Base-by-base conservation (phyloP, 2,888 invertebrate genomes). In the Tiphia femorata region DNA sequence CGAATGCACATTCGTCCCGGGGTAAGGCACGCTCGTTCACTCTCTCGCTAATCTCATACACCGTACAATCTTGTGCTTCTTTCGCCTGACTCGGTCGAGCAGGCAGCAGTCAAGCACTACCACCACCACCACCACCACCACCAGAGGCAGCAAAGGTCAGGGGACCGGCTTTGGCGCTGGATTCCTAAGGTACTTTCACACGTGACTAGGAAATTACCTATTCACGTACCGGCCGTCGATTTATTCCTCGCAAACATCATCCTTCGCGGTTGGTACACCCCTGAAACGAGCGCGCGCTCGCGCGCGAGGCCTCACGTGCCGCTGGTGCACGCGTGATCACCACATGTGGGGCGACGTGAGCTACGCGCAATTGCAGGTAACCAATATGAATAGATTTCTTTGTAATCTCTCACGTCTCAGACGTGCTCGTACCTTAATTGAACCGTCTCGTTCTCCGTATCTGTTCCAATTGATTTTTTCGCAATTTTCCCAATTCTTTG, bases 131-230 rank as follows among this genome's bases (percentile, higher is more conserved):
- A n/a, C n/a, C n/a, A n/a, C n/a, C n/a, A n/a, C n/a, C n/a, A n/a
- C 17, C 62, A 57, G 49, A 54, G 49, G 59, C 70, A 56, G 62
- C 74, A 79, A 79, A 79, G 77, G 75, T 78, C 73, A 67, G 67
- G 67, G 66, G 76, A 79, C 75, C 66, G 77, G 72, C 76, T 77
- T 62, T 53, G 69, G 64, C 66, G 67, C 70, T 76, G 74, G 70
- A 80, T 81, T 80, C 80, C 74, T 70, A 52, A 70, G 74, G 73
- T 75, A 80, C 81, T 81, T 81, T 81, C 80, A 81, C 81, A 80
- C 80, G 76, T 81, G 79, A 81, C 78, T 80, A 73, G 74, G 71
- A 80, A 81, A 80, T 78, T 77, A 72, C 64, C 68, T 68, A 72
- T 74, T 76, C 70, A 54, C 62, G 48, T 67, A 69, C 62, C 25